Evolutionary conservation across 2,797 vertebrate species (phyloP).

Genomic region (Lepilemur ruficaudatus): DNA sequence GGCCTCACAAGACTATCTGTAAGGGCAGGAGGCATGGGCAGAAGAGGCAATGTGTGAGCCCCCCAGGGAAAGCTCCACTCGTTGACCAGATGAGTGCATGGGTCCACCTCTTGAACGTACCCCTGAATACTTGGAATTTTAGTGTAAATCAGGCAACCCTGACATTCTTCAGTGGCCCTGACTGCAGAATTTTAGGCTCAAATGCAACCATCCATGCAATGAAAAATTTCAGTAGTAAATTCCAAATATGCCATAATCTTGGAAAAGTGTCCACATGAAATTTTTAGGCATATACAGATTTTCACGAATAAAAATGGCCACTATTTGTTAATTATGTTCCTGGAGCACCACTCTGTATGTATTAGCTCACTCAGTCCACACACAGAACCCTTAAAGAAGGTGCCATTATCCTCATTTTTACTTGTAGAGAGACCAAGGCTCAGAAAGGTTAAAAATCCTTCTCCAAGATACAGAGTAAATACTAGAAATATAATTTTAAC

Average conservation of each 20-base stretch:
- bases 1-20: background rate
- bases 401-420: background rate
- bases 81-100: background rate
- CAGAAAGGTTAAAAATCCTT: background rate
- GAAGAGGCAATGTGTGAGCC: background rate
- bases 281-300: background rate
- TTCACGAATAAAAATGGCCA: background rate
- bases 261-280: background rate
- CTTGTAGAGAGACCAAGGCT: background rate
- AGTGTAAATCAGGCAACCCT: background rate
- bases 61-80: background rate
- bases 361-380: background rate
- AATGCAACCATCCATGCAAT: background rate
- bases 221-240: constrained; percentile 1
- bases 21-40: background rate
- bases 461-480: background rate
- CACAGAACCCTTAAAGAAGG: background rate
- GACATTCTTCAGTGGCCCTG: background rate
- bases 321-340: background rate
- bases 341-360: background rate
- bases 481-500: background rate
- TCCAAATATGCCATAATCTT: background rate
- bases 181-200: background rate
- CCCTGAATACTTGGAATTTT: background rate
- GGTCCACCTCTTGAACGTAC: background rate